Evolutionary conservation across 2,888 invertebrate genomes (phyloP), one percentile per base, ranked within the genome.

Genomic region (Mongoloraphidia duomilia): DNA sequence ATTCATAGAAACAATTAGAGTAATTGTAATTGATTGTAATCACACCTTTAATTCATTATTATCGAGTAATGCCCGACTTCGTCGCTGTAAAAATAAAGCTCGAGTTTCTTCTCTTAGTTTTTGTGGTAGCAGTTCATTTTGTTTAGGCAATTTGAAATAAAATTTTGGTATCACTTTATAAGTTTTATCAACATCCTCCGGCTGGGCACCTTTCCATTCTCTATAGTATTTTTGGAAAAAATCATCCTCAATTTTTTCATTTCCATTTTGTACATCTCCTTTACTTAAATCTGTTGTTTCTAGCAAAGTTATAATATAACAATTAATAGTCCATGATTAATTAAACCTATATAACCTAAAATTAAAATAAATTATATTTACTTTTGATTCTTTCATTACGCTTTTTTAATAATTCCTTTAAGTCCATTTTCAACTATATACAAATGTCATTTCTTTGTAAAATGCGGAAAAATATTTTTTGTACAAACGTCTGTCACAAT

Each of bases 101-200:
- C 92, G 74, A 0, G 92, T 86, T 65, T 93, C 93, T 66, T 93
- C 92, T 49, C 91, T 74, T 40, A 93, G 66, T 65, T 90, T 89
- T 61, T 86, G 83, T 2, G 84, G 75, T 4, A 92, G 61, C 8
- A 81, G 72, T 59, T 91, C 89, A 57, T 82, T 82, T 45, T 84
- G 79, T 46, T 79, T 77, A 0, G 91, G 91, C 2, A 89, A 67
- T 70, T 80, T 80, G 59, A 79, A 81, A 61, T 81, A 85, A 64
- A 87, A 87, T 62, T 80, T 79, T 0, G 87, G 87, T 60, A 87
- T 82, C 46, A 73, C 73, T 56, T 73, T 74, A 56, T 76, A 76
- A 0, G 76, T 72, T 8, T 42, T 33, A 47, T 74, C 71, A 17
- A 66, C 62, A 9, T 71, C 63, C 8, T 68, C 68, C 1, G 70